A percentile compares a stretch with the other conserved stretches of the same genome.
These are phyloP conservation scores for Gerris lacustris DNA, from an alignment of 2,888 invertebrate genomes.

Conservation along the genomic window DNA sequence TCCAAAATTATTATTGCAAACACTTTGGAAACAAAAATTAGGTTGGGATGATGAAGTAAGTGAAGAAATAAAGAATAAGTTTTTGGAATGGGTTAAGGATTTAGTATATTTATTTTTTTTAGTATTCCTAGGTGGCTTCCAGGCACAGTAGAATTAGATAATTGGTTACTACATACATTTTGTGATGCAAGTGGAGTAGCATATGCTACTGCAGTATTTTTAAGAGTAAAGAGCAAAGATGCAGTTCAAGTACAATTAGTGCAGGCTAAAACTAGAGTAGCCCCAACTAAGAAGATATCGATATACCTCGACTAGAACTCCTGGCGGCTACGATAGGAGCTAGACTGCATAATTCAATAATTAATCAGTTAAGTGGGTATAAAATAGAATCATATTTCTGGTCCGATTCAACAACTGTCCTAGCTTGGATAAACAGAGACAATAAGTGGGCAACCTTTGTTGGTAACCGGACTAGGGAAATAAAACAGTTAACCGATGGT, in stretches of 20 bases:
- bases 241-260: constrained; percentile 17
- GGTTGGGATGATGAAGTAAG: constrained; percentile 13
- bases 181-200: constrained; percentile 16
- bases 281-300: constrained; percentile 21
- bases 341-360: background rate
- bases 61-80: background rate
- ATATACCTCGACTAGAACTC: constrained; percentile 28
- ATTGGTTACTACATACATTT: constrained; percentile 10
- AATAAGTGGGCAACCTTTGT: constrained; percentile 29
- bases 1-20: constrained; percentile 27
- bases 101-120: background rate
- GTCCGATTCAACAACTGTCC: constrained; percentile 20
- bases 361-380: background rate
- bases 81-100: background rate
- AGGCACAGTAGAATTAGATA: background rate
- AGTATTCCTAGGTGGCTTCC: too few species aligned
- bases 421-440: constrained; percentile 25
- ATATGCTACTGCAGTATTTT: constrained; percentile 19
- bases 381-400: constrained; percentile 9
- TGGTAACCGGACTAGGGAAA: constrained; percentile 31
- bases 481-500: constrained; percentile 26
- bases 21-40: background rate
- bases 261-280: constrained; percentile 24
- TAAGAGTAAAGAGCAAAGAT: constrained; percentile 16
- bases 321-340: constrained; percentile 26